phyloP scores from a whole-genome alignment of 1,140 invertebrate genomes.

The Lithobius niger region DNA sequence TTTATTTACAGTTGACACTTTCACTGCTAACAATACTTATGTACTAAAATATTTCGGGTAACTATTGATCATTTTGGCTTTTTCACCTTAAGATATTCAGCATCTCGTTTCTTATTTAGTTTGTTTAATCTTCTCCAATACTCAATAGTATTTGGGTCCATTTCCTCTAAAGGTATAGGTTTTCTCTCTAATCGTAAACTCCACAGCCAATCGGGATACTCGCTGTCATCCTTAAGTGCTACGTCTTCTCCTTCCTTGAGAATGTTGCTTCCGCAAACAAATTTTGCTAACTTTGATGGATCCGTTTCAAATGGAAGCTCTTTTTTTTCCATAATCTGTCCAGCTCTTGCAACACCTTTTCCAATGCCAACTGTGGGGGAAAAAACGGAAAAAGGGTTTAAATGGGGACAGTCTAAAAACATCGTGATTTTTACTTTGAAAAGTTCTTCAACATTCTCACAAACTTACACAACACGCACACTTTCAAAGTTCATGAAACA shows the following conservation, averaged over 20 bases:
- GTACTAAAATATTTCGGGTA: no score
- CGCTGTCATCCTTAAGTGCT: constrained; percentile 64
- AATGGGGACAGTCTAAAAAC: no score
- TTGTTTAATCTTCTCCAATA: constrained; percentile 62
- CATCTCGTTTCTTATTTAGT: constrained; percentile 44
- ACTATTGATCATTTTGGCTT: no score
- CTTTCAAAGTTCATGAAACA: no score
- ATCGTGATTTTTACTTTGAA: no score
- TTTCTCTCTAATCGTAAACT: constrained; percentile 44
- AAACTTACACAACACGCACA: no score
- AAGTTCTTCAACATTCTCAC: no score
- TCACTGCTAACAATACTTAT: no score
- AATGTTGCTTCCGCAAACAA: constrained; percentile 77
- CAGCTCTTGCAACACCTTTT: background rate
- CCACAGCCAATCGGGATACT: constrained; percentile 94
- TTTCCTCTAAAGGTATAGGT: constrained; percentile 47
- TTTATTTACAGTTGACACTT: no score
- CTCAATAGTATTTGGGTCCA: constrained; percentile 60
- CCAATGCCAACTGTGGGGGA: background rate
- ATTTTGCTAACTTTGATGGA: constrained; percentile 55
- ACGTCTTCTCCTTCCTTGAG: constrained; percentile 61
- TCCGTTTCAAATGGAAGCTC: constrained; percentile 74
- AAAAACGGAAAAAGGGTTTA: no score
- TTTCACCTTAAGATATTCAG: constrained; percentile 40
- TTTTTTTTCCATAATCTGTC: constrained; percentile 23